Percentiles rank a stretch among this genome's conserved stretches.
Evolutionary conservation across 2,797 vertebrate species (phyloP).

Genomic region (Rousettus madagascariensis): DNA sequence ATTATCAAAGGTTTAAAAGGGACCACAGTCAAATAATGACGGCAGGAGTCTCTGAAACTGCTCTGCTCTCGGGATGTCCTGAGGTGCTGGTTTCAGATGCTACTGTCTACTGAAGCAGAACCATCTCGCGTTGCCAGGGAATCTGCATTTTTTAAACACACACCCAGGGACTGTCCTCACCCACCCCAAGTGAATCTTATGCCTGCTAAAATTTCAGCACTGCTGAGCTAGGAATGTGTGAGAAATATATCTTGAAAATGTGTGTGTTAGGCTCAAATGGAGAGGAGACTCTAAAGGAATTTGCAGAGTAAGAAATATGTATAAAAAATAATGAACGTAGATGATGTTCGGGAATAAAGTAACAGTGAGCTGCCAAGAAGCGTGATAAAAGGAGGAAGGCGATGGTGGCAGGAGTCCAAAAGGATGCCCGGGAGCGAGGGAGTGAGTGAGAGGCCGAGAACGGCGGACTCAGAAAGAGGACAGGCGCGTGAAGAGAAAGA

Average conservation of each 20-base stretch:
- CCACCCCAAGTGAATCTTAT: background rate
- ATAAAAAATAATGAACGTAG: background rate
- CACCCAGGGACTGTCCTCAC: background rate
- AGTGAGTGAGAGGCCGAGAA: background rate
- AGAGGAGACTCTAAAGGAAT: background rate
- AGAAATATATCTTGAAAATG: background rate
- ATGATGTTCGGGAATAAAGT: background rate
- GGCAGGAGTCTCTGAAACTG: background rate
- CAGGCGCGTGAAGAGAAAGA: background rate
- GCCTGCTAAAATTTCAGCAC: background rate
- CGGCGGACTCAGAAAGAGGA: background rate
- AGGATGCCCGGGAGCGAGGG: background rate
- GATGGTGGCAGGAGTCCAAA: background rate
- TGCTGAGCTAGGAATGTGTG: background rate
- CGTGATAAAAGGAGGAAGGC: background rate
- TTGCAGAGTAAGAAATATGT: background rate
- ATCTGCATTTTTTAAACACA: background rate
- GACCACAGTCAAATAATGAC: background rate
- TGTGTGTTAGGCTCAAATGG: background rate
- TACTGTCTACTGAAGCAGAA: background rate
- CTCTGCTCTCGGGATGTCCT: background rate
- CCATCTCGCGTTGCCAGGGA: background rate
- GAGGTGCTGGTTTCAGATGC: background rate
- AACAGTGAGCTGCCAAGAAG: background rate
- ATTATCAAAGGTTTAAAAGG: background rate